Evolutionary conservation across 2,797 vertebrate genomes (phyloP), one percentile per base, ranked within the genome.

Genomic region (Nannoperca australis): DNA sequence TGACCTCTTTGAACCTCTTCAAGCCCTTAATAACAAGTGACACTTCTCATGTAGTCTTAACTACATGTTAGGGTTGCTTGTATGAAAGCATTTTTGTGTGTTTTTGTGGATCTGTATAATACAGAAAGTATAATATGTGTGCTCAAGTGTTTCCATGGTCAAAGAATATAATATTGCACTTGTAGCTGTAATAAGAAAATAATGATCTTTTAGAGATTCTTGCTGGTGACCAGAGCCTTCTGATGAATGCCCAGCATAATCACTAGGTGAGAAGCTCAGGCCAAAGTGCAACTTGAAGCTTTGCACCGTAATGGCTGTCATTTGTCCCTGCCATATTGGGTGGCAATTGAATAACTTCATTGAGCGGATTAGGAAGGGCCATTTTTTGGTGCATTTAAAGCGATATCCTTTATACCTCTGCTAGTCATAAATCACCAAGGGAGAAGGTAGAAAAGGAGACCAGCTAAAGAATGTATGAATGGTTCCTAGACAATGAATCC

Each of bases 241-340:
- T 78, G 88, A 89, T 89, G 85, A 90, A 90, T 88, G 81, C 72
- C 56, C 45, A 14, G 71, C 18, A 54, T 89, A 86, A 88, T 90
- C 60, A 73, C 61, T 1, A 27, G 86, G 86, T 89, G 86, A 91
- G 82, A 60, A 44, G 82, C 83, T 90, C 63, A 76, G 86, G 87
- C 82, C 84, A 92, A 80, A 88, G 90, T 90, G 89, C 85, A 92
- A 87, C 82, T 86, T 70, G 71, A 84, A 70, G 76, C 89, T 84
- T 81, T 83, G 76, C 82, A 78, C 83, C 60, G 54, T 94, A 94
- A 94, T 93, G 82, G 91, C 77, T 45, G 60, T 91, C 90, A 91
- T 94, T 94, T 94, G 89, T 93, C 90, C 78, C 81, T 91, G 94
- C 89, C 93, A 92, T 80, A 87, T 92, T 92, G 89, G 91, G 73